These are phyloP conservation scores for Horisme vitalbata DNA, from an alignment of 2,888 invertebrate genomes.

Conservation along the genomic window DNA sequence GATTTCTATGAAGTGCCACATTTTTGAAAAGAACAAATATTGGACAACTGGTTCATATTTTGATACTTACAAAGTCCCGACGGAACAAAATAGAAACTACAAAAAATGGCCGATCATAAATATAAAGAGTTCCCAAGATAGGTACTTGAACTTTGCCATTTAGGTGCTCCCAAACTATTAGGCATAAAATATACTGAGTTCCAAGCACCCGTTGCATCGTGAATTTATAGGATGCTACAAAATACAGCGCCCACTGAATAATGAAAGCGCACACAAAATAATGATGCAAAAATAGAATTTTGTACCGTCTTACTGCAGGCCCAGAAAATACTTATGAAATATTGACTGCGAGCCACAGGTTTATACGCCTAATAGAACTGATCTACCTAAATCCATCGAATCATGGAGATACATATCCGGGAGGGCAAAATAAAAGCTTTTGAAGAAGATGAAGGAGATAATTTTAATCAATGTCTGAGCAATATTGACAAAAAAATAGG, in stretches of 20 bases:
- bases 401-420: neutral
- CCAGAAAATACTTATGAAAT: conserved; percentile 49
- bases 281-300: conserved; percentile 68
- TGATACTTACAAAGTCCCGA: neutral
- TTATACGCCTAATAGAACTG: conserved; percentile 7
- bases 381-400: too few relatives aligned
- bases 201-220: conserved; percentile 39
- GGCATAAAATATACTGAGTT: conserved; percentile 17
- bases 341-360: conserved; percentile 46
- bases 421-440: too few relatives aligned
- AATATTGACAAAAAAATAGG: too few relatives aligned
- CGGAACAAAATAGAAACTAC: neutral
- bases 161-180: conserved; percentile 17
- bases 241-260: conserved; percentile 55
- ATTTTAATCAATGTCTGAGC: too few relatives aligned
- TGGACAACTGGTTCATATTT: too few relatives aligned
- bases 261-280: too few relatives aligned
- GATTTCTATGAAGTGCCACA: too few relatives aligned
- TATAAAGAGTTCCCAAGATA: neutral
- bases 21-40: too few relatives aligned
- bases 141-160: conserved; percentile 10
- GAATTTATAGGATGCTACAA: conserved; percentile 46
- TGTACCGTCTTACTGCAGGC: conserved; percentile 38
- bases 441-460: too few relatives aligned
- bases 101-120: neutral